Conservation (phyloP, 2,113 vertebrate species). For the Triplophysa siluroides region DNA sequence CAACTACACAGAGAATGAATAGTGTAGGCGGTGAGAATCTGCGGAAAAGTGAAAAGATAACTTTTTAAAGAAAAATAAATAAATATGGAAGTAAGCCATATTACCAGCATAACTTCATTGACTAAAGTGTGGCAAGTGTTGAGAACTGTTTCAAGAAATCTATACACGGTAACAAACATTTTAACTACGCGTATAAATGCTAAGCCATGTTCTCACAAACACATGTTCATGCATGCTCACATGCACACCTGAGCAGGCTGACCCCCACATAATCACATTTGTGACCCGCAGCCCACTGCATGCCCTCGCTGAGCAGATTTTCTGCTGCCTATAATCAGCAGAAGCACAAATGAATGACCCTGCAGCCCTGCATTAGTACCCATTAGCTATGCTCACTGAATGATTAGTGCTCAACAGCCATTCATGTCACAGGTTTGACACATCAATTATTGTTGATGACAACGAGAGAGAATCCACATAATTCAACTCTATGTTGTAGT, state of each 20-base stretch:
- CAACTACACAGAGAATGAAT: too few species aligned
- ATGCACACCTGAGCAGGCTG: not conserved
- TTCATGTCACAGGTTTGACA: constrained; percentile 16
- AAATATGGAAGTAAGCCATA: not conserved
- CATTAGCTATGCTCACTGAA: constrained; percentile 28
- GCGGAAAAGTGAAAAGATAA: too few species aligned
- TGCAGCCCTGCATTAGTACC: not conserved
- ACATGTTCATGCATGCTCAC: not conserved
- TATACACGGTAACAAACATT: too few species aligned
- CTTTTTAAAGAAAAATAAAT: too few species aligned
- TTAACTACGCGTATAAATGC: not conserved
- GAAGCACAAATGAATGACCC: constrained; percentile 6
- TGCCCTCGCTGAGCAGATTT: not conserved
- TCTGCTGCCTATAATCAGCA: constrained; percentile 3
- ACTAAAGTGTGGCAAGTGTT: too few species aligned
- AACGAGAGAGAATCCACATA: constrained; percentile 24
- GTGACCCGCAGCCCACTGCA: constrained; percentile 5
- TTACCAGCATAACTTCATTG: not conserved
- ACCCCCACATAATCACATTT: constrained; percentile 14
- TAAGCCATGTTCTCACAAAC: not conserved
- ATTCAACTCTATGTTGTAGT: constrained; percentile 44
- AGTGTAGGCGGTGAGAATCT: too few species aligned
- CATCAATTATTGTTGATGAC: constrained; percentile 27
- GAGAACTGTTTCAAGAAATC: too few species aligned
- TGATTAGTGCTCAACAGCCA: constrained; percentile 35